Evolutionary conservation across 2,797 vertebrate species (phyloP).

Genomic region (Phalanger gymnotis): DNA sequence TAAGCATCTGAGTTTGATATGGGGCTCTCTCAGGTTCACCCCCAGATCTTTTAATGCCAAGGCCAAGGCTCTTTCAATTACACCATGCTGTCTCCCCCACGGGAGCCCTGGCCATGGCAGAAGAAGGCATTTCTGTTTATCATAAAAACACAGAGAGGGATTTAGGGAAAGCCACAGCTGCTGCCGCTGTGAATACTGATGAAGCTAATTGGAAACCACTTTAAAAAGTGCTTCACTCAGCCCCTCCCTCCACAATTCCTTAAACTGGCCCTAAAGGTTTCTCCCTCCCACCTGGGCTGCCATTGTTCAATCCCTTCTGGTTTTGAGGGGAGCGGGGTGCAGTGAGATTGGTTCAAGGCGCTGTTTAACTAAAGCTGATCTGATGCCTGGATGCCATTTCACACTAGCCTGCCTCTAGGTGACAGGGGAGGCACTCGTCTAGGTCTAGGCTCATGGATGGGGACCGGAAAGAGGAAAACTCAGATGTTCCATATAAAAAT

Average conservation of each 20-base stretch:
- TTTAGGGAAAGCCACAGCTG: not conserved
- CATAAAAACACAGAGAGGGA: constrained; percentile 33
- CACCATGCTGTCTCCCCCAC: not conserved
- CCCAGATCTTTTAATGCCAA: not conserved
- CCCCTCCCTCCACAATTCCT: not conserved
- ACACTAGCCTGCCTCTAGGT: not conserved
- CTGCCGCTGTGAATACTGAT: constrained; percentile 35
- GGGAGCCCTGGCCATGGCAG: not conserved
- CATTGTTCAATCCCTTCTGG: constrained; percentile 50
- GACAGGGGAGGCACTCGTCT: not conserved
- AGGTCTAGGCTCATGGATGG: not conserved
- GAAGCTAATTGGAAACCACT: not conserved
- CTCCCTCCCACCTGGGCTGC: constrained; percentile 23
- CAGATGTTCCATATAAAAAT: constrained; percentile 56
- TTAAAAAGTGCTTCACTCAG: constrained; percentile 7
- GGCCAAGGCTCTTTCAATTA: not conserved
- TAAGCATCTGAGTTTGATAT: not conserved
- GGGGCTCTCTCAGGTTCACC: not conserved
- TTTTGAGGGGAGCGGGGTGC: constrained; percentile 39
- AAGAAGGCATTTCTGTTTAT: constrained; percentile 8
- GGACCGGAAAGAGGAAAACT: constrained; percentile 29
- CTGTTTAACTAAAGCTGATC: not conserved
- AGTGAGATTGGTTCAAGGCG: not conserved
- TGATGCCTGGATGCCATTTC: not conserved
- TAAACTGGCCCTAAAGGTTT: constrained; percentile 51